phyloP scores from a whole-genome alignment of 23 tunicate genomes.

The Styela clava region DNA sequence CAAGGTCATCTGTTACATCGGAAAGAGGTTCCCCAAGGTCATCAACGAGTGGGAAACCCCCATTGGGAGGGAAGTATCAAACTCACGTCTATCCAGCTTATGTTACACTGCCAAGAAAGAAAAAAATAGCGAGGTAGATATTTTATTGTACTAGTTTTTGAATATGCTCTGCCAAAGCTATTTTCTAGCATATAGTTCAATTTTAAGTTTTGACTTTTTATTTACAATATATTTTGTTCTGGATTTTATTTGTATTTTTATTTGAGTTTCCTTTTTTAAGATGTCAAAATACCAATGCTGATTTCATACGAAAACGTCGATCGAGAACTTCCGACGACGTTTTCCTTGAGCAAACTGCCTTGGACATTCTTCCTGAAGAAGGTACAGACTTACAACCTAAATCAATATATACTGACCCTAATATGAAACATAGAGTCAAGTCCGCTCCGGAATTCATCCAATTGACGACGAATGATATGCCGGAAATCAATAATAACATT shows the following conservation, averaged over 20 bases:
- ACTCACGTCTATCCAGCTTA: conserved; percentile 1
- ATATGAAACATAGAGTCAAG: neutral
- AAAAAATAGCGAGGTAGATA: conserved; percentile 1
- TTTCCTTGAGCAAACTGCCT: conserved; percentile 1
- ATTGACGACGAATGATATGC: neutral
- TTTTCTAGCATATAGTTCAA: no score
- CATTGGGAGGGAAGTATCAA: no score
- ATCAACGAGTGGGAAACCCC: neutral
- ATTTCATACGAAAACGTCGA: conserved; percentile 7
- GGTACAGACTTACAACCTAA: neutral
- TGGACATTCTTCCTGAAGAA: conserved; percentile 26
- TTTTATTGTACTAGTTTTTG: neutral
- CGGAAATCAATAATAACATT: neutral
- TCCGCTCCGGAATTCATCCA: neutral
- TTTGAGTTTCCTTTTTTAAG: neutral
- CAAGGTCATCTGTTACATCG: neutral
- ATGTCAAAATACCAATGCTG: neutral
- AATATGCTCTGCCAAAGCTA: no score
- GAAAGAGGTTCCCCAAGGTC: neutral
- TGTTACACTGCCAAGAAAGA: conserved; percentile 15
- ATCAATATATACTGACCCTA: neutral
- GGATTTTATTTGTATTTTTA: neutral
- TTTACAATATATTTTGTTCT: no score
- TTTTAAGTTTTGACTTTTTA: no score
- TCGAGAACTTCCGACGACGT: conserved; percentile 15